Evolutionary conservation across 2,113 vertebrate genomes (phyloP), one percentile per base, ranked within the genome.

Genomic region (Colistium nudipinnis): DNA sequence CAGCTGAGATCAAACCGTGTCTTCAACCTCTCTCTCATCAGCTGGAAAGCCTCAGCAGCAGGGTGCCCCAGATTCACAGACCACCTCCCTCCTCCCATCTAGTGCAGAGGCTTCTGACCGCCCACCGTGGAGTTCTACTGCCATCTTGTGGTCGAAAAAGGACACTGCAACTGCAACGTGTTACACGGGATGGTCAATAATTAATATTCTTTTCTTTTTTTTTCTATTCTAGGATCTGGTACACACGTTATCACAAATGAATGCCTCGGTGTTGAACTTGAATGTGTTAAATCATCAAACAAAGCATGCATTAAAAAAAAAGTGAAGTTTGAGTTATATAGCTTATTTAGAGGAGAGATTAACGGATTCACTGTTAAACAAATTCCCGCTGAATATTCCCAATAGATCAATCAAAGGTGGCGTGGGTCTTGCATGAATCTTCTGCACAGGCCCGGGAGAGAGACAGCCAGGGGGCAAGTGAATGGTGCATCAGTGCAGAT

Each of bases 21-120:
- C 86, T 89, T 85, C 76, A 84, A 86, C 70, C 59, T 56, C 60
- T 54, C 74, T 64, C 77, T 74, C 80, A 88, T 89, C 88, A 89
- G 87, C 91, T 90, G 89, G 79, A 87, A 84, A 76, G 78, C 80
- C 86, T 84, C 81, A 84, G 62, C 82, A 89, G 88, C 82, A 88
- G 84, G 80, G 82, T 89, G 88, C 78, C 87, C 86, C 87, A 91
- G 81, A 86, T 88, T 90, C 71, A 80, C 44, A 68, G 56, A 63
- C 45, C 77, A 41, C 76, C 70, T 62, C 70, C 78, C 78, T 57
- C 78, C 78, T 70, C 76, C 75, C 67, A 49, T 60, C 61, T 24
- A 48, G 76, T 28, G 65, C 78, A 62, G 70, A 72, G 28, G 57
- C 53, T 47, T 69, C 60, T n/a, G 12, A 25, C n/a, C 51, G 13